Evolutionary conservation across 2,113 vertebrate genomes (phyloP), one percentile per base, ranked within the genome.

Genomic region (Tragulus kanchil): DNA sequence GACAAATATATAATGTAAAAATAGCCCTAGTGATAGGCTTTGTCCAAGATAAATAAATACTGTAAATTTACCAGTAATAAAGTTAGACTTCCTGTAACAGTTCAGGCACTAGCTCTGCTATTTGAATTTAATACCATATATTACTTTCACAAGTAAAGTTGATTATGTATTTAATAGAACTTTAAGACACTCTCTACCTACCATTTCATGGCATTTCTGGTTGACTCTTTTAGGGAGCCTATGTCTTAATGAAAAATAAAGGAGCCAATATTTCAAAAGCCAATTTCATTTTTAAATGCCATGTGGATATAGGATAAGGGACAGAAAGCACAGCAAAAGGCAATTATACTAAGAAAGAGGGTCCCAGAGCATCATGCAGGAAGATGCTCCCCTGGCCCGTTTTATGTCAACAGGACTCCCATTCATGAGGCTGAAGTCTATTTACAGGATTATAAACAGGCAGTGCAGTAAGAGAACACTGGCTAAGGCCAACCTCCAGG

Each of bases 231-330:
- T 58, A 67, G 56, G 85, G 89, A 93, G 69, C 64, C 77, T 90
- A 50, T 64, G 12, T 94, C 77, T 67, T 96, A 96, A 96, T 95
- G 92, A 82, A 95, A 97, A 95, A 92, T 67, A 94, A 94, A 97
- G 59, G 17, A 96, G 86, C 77, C 93, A 65, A n/a, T 97, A 97
- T 98, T 98, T 97, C 93, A 98, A 93, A 97, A 97, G 65, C 81
- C 94, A 94, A 95, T 97, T 98, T 98, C 94, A 97, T 96, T 98
- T 97, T 95, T 85, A 98, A 98, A 97, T 97, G 95, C 95, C 97
- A 97, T 6, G 26, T 61, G 58, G 96, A 97, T 96, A 97, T 94
- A 95, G 91, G 94, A 85, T 75, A 86, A 98, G 89, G 25, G 61
- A 77, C 62, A 92, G 42, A 95, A 97, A 84, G 59, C 79, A 95